Evolutionary conservation across 2,113 vertebrate genomes (phyloP).

Genomic region (Vicugna pacos): DNA sequence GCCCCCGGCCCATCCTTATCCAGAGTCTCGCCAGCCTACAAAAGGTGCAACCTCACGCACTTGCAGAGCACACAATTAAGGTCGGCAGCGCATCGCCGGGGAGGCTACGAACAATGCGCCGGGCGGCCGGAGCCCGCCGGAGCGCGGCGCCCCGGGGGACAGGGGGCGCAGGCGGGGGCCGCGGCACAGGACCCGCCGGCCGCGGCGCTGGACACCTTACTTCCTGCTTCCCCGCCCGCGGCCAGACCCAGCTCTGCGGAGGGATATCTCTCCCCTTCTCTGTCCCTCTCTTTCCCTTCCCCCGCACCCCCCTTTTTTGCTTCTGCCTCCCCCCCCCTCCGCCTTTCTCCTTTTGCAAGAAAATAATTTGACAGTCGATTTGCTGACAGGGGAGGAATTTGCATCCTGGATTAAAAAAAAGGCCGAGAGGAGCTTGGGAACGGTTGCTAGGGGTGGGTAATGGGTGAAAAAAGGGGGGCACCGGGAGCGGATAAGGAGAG

Average conservation of each 20-base stretch:
- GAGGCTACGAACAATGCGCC: slow-evolving; percentile 73
- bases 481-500: slow-evolving; percentile 63
- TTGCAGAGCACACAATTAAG: slow-evolving; percentile 59
- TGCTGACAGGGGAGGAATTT: slow-evolving; percentile 87
- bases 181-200: slow-evolving; percentile 58
- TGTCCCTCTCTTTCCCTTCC: slow-evolving; percentile 48
- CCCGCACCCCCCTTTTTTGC: slow-evolving; percentile 55
- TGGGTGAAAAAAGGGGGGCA: slow-evolving; percentile 76
- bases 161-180: slow-evolving; percentile 73
- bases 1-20: slow-evolving; percentile 26
- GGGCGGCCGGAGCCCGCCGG: slow-evolving; percentile 31
- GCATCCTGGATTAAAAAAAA: slow-evolving; percentile 80
- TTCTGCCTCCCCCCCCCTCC: slow-evolving; percentile 45
- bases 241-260: slow-evolving; percentile 86
- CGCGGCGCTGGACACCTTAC: slow-evolving; percentile 85
- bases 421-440: slow-evolving; percentile 80
- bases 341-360: slow-evolving; percentile 82
- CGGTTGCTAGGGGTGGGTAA: slow-evolving; percentile 82
- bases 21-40: slow-evolving; percentile 61
- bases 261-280: slow-evolving; percentile 83
- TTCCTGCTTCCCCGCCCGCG: slow-evolving; percentile 87
- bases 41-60: slow-evolving; percentile 77
- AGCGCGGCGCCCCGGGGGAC: slow-evolving; percentile 70
- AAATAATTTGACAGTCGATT: slow-evolving; percentile 89
- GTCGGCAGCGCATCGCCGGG: background rate